Conservation (phyloP, 1,140 invertebrate genomes). For the Heliconius melpomene region DNA sequence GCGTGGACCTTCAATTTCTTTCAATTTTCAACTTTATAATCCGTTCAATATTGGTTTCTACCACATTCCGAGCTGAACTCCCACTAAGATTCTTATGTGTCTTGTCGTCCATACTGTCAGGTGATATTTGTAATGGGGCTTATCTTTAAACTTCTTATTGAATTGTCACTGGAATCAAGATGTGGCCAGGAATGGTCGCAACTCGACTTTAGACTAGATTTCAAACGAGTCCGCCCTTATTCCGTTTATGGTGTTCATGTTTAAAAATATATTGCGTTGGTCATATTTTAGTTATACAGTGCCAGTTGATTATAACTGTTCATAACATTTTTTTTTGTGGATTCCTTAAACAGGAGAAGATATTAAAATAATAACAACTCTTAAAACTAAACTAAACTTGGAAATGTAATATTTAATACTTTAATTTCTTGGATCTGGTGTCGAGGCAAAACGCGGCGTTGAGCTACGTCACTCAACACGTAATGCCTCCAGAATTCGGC, state of each 20-base stretch:
- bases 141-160: conserved; percentile 50
- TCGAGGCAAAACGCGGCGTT: too few species aligned
- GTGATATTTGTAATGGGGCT: conserved; percentile 53
- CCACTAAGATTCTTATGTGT: conserved; percentile 58
- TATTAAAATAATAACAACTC: neutral
- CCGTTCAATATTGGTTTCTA: conserved; percentile 54
- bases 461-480: too few species aligned
- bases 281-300: neutral
- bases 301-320: neutral
- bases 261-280: conserved; percentile 21
- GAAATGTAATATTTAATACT: too few species aligned
- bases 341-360: neutral
- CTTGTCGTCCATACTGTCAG: conserved; percentile 51
- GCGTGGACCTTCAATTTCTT: conserved; percentile 39
- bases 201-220: conserved; percentile 44
- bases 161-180: conserved; percentile 54
- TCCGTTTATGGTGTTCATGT: conserved; percentile 30
- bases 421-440: too few species aligned
- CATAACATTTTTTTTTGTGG: neutral
- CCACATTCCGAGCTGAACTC: conserved; percentile 50
- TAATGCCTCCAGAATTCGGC: too few species aligned
- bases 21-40: conserved; percentile 57
- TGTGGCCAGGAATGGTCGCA: conserved; percentile 47
- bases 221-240: conserved; percentile 42
- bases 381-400: too few species aligned